These are phyloP conservation scores for Eudasyphora cyanicolor DNA, from an alignment of 2,888 invertebrate species.

Conservation along the genomic window DNA sequence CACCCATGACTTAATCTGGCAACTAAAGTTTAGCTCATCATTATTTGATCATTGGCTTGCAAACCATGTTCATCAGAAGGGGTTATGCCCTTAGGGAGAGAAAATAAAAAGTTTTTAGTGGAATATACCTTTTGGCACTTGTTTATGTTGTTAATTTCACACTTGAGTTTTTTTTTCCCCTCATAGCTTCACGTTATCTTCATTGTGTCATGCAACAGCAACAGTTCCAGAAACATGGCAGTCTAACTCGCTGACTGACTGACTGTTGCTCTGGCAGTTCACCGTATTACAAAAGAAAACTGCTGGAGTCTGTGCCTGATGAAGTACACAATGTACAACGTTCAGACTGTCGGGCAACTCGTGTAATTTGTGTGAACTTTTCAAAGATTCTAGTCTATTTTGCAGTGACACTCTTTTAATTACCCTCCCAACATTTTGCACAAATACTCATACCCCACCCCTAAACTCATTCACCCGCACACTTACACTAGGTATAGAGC, in stretches of 20 bases:
- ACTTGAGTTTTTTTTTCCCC: constrained; percentile 58
- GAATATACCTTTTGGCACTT: constrained; percentile 60
- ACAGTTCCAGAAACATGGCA: constrained; percentile 36
- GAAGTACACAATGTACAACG: neutral
- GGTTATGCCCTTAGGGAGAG: too few species aligned
- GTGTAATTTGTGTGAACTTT: constrained; percentile 37
- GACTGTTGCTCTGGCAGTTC: constrained; percentile 34
- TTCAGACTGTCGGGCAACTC: too few species aligned
- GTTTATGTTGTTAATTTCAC: constrained; percentile 65
- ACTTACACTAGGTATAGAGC: neutral
- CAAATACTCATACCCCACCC: constrained; percentile 23
- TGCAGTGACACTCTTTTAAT: constrained; percentile 61
- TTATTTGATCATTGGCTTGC: too few species aligned
- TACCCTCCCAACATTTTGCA: constrained; percentile 55
- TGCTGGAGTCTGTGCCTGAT: neutral
- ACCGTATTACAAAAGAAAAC: constrained; percentile 12
- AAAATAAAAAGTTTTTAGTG: neutral
- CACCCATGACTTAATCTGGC: too few species aligned
- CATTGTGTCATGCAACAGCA: constrained; percentile 28
- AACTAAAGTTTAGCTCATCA: too few species aligned
- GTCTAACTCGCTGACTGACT: constrained; percentile 1
- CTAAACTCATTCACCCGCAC: neutral
- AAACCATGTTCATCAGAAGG: too few species aligned
- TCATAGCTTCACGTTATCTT: constrained; percentile 33
- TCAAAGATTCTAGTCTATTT: constrained; percentile 43